Base-by-base conservation (phyloP, 2,888 invertebrate genomes). In the Graphium colonna region DNA sequence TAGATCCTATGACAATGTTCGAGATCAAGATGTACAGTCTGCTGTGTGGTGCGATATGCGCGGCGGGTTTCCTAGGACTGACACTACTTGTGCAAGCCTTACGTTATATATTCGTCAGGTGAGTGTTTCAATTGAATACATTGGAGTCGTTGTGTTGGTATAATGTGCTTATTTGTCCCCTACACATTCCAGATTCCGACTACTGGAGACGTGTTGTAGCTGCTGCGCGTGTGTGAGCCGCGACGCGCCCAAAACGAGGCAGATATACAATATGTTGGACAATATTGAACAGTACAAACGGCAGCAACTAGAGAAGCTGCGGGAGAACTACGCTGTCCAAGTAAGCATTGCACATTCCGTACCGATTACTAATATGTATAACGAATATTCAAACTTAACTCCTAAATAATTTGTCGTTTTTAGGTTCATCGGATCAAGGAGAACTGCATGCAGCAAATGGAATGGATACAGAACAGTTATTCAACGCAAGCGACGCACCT, bases 371-470 rank as follows among this genome's bases (percentile, higher is more conserved):
- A 18, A 16, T 44, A 7, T 7, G 12, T 9, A 10, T 36, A 12
- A 36, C 12, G 3, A n/a, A 15, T 10, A 10, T 8, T 13, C 31
- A 16, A 40, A 28, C 21, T 13, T 33, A 33, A 31, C 17, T 8
- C n/a, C 3, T 7, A 26, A 12, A 43, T 44, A 44, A 4, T 45
- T 39, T 42, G 44, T 33, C 18, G 1, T 44, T 68, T 69, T 39
- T 76, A 94, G 94, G 96, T 97, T 64, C 95, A 95, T 79, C 92
- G 96, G 61, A 97, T 98, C 68, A 95, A 96, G 73, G 97, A 98
- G 72, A 98, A 98, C 74, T 98, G 98, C 77, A 93, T 95, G 18
- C 96, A 96, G 75, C 98, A 98, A 87, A 95, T 97, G 88, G 98
- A 98, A 70, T 96, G 96, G 94, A 96, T 98, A 62, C 94, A 97